Base-by-base conservation (phyloP, 37 sponge, comb jelly and placozoan species). In the Aplysina aerophoba region DNA sequence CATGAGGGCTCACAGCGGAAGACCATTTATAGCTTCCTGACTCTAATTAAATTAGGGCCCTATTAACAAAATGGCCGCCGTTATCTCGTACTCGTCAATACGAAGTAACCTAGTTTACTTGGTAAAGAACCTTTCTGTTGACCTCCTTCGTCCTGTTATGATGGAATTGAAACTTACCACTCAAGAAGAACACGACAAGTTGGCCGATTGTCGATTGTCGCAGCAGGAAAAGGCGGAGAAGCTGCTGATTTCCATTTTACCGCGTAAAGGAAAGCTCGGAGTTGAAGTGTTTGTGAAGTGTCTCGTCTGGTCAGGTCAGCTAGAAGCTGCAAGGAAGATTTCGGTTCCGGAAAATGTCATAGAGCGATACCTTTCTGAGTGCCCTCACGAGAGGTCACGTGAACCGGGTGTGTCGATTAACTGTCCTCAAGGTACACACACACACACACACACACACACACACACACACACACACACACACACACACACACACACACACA, bases 251-350 rank as follows among this genome's bases (percentile, higher is more conserved):
- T 34, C 28, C 34, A 69, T 69, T 31, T 35, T 69, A 30, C 71
- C 71, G 19, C 71, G 33, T 1, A 69, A 69, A 69, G 71, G 71
- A 69, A 35, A 69, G 31, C 28, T 69, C 1, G 71, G 28, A 35
- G 11, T 34, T 35, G 71, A 69, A 30, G 35, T 31, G 28, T 69
- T 69, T 30, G 34, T 35, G 6, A 69, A 69, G 30, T 31, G 27
- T 30, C 71, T 69, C 34, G 71, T 69, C 34, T 69, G 71, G 71
- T 69, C 71, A 16, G 71, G 71, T 34, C 71, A 69, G 71, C 71
- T 30, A 35, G 71, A 69, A 34, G 28, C 34, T 17, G 71, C 71
- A 17, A 30, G 34, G 34, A 30, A 24, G 19, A 0, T 69, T 6
- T 16, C 28, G 17, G 71, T 69, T 30, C 13, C 28, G 34, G 71